Base-by-base conservation (phyloP, 2,888 invertebrate species). In the Petrolisthes manimaculis region DNA sequence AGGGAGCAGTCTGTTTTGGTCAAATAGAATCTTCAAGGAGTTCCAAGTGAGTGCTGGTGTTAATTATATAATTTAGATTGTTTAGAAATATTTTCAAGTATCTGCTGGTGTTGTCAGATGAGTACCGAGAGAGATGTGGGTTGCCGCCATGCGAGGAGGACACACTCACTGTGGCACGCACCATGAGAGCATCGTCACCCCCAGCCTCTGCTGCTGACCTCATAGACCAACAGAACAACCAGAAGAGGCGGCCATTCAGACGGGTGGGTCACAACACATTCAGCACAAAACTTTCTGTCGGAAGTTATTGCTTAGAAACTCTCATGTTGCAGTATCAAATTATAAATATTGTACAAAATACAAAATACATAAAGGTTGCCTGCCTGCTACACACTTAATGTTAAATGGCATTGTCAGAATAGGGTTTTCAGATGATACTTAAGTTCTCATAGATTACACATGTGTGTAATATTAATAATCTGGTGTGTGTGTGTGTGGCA, bases 161-260 rank as follows among this genome's bases (percentile, higher is more conserved):
- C 93, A 98, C 99, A 0, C 95, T 98, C 92, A 97, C 98, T 93
- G 96, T 99, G n/a, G 97, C 97, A 2, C 96, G 96, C 92, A 95
- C 95, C 81, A 98, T 99, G 98, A 94, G 98, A 92, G 97, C 99
- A 0, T 97, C 98, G 86, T 97, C 98, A 3, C 98, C 99, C 6
- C 98, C 99, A 1, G 96, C 97, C 2, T 97, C 97, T 93, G 97
- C 97, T 69, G 96, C 96, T 53, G 98, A 98, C 93, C 95, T 97
- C 92, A 93, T 97, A 85, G 97, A 97, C 93, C 91, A 90, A 74
- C 90, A 89, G 71, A 86, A 88, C 85, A 89, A 89, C 78, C 86
- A 89, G 81, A 83, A 89, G 55, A 84, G 88, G 54, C 67, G 91
- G 18, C 91, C 89, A 37, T 86, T 90, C 51, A 83, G 90, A 83